phyloP scores from a whole-genome alignment of 2,113 vertebrate genomes.

The Silurus glanis region DNA sequence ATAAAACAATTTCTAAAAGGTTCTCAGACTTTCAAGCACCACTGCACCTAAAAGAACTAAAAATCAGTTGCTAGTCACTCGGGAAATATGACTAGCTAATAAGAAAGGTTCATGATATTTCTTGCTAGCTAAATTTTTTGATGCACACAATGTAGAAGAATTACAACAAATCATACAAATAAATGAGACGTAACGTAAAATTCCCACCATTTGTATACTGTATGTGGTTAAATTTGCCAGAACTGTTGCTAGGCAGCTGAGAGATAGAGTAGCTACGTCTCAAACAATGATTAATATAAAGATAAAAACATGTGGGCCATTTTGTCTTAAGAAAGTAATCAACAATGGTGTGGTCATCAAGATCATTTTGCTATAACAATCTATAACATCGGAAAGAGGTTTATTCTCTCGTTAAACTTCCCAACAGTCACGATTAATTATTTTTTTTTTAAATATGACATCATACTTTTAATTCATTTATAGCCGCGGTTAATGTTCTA shows the following conservation, averaged over 20 bases:
- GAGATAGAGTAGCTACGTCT: neutral
- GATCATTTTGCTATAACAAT: neutral
- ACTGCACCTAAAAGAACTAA: neutral
- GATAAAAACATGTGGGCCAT: neutral
- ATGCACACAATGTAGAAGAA: neutral
- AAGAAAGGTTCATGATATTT: neutral
- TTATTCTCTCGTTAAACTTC: neutral
- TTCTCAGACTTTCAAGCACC: too few relatives aligned
- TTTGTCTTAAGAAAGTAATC: neutral
- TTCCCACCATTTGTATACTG: neutral
- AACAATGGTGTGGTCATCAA: neutral
- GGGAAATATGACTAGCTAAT: neutral
- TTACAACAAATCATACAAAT: neutral
- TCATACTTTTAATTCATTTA: neutral
- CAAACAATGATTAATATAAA: neutral
- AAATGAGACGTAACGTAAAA: neutral
- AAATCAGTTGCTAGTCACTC: neutral
- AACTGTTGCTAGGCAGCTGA: neutral
- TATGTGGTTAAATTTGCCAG: neutral
- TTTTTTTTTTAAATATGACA: neutral
- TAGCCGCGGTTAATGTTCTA: neutral
- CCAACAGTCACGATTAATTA: neutral
- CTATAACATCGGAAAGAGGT: neutral
- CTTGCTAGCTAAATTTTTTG: neutral
- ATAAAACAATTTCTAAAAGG: too few relatives aligned